These are phyloP conservation scores for Sarcophaga subvicina DNA, from an alignment of 2,888 invertebrate species.

Conservation along the genomic window DNA sequence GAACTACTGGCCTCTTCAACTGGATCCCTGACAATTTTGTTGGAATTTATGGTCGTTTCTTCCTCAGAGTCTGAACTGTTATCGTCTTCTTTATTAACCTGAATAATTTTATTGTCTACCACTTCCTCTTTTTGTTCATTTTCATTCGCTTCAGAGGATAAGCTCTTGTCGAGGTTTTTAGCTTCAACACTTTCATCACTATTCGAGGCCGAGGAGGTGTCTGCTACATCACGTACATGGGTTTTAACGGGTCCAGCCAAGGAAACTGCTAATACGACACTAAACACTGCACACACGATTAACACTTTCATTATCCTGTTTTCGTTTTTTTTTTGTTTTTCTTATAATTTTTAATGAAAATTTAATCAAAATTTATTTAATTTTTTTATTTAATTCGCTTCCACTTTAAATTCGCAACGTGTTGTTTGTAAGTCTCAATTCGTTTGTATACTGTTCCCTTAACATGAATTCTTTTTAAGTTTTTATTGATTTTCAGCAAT, in stretches of 20 bases:
- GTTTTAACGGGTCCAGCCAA: slow-evolving; percentile 50
- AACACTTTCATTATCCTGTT: slow-evolving; percentile 84
- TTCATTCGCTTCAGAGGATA: neutral
- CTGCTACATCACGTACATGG: neutral
- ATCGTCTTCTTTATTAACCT: slow-evolving; percentile 9
- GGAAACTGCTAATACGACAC: slow-evolving; percentile 41
- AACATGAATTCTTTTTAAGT: slow-evolving; percentile 62
- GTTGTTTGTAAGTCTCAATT: slow-evolving; percentile 59
- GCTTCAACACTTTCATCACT: slow-evolving; percentile 34
- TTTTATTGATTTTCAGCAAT: slow-evolving; percentile 64
- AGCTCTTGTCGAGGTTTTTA: neutral
- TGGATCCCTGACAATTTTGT: neutral
- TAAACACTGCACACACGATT: slow-evolving; percentile 46
- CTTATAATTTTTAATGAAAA: neutral
- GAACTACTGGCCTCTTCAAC: neutral
- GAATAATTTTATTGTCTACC: neutral
- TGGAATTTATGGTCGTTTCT: neutral
- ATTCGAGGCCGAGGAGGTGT: neutral
- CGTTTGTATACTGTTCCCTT: slow-evolving; percentile 65
- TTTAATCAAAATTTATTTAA: neutral
- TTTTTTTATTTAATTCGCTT: neutral
- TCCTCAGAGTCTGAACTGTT: slow-evolving; percentile 13
- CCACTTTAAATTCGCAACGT: slow-evolving; percentile 39
- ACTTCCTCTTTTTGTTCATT: slow-evolving; percentile 2
- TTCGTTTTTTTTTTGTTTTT: slow-evolving; percentile 81